Base-by-base conservation (phyloP, 2,888 invertebrate genomes). In the Oeneis ivallda region DNA sequence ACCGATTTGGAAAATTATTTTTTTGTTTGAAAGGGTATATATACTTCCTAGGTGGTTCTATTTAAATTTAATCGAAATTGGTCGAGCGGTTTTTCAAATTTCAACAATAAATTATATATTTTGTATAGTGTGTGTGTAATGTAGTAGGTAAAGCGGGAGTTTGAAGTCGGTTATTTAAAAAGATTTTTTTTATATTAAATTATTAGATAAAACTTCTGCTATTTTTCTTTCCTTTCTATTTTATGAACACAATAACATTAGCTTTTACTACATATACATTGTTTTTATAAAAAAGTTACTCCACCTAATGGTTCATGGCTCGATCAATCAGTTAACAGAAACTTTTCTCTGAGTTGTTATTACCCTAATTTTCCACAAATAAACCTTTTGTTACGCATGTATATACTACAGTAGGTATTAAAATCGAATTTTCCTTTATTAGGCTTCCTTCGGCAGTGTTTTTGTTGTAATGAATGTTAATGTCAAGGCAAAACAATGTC, bases 341-440 rank as follows among this genome's bases (percentile, higher is more conserved):
- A 56, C 56, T 39, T 54, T 56, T 19, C 56, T 39, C 17, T 19
- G 39, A 19, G 39, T 34, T 17, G 47, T 47, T 47, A 58, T 58
- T 58, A 47, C 58, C 47, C 45, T 17, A 58, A 58, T 47, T 58
- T 45, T 47, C 43, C 17, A 47, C 15, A 58, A 58, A 34, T 17
- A 34, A 9, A 45, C 32, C 58, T 15, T 58, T 58, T 34, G 11
- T 56, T 41, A 41, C 13, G 17, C 56, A 13, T 41, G 49, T 26
- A 50, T 9, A 10, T 54, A 54, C n/a, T 32, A 32, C 10, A 45
- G 32, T n/a, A n/a, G n/a, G n/a, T 15, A 58, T 58, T 58, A 58
- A 34, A 58, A 47, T 58, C 58, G 47, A 47, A 58, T 58, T 58
- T 32, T 45, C 58, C 13, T 58, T 58, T 32, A 47, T 47, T 47